Base-by-base conservation (phyloP, 2,888 invertebrate species). In the Drosophila macrospina region DNA sequence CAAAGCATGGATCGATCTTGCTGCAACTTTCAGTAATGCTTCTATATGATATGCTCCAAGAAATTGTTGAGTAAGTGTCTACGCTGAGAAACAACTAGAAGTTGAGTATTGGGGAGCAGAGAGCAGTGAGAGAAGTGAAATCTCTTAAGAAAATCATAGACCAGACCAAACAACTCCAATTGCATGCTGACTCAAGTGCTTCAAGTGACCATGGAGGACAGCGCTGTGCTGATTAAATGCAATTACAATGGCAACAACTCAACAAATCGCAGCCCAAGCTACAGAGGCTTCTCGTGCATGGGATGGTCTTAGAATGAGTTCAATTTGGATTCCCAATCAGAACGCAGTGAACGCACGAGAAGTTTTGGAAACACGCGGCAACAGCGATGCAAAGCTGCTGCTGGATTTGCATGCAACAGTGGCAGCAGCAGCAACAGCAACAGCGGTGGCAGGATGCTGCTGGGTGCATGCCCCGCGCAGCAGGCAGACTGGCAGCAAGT, bases 241-340 rank as follows among this genome's bases (percentile, higher is more conserved):
- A 16, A 28, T n/a, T n/a, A 20, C 32, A 20, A 32, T 10, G 20
- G 20, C 20, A 2, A 20, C 20, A 2, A 20, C 2, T 20, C 20
- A 20, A 48, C 15, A 28, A 13, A 26, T 28, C 7, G 6, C 16
- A 11, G 28, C 1, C 7, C 10, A 44, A 34, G 13, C 30, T 50
- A 50, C 10, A 28, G 26, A 28, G 15, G 13, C 32, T 59, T 36
- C 39, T 45, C 39, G 32, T 45, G 61, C 51, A 34, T 50, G 24
- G 44, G 45, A 34, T 47, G 59, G 37, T 30, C 44, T 41, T 44
- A 26, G 30, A 52, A 67, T 48, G 59, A 67, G 78, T 77, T 78
- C 61, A 80, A 72, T 72, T 78, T 51, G 36, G 45, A 64, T 60
- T 65, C 50, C 51, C 78, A 72, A 72, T 72, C 75, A 68, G 45